Conservation (phyloP, 2,797 vertebrate species). For the Dendrocincla tyrannina region DNA sequence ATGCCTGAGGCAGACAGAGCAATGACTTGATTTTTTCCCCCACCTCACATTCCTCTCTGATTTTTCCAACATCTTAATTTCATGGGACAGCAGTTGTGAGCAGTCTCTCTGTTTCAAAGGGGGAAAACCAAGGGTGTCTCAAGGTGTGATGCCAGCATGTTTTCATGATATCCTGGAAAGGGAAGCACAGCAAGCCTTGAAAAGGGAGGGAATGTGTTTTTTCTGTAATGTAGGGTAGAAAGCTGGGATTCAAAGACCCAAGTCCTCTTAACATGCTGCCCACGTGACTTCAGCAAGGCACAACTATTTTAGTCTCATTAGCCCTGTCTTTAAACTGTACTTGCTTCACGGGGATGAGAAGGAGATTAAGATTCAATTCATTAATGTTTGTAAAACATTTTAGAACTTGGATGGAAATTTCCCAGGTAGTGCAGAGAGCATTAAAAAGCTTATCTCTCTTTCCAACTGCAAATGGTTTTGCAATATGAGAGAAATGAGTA, state of each 20-base stretch:
- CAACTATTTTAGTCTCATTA: neutral
- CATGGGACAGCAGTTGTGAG: neutral
- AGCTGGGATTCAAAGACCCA: neutral
- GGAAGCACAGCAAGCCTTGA: neutral
- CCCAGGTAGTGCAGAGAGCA: neutral
- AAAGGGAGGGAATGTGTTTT: neutral
- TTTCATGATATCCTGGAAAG: neutral
- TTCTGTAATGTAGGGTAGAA: neutral
- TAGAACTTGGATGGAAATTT: slow-evolving; percentile 35
- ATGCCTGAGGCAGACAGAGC: neutral
- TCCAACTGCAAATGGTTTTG: neutral
- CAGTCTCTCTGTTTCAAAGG: neutral
- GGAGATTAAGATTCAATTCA: slow-evolving; percentile 28
- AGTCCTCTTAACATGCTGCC: neutral
- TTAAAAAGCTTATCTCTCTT: slow-evolving; percentile 11
- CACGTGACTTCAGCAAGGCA: neutral
- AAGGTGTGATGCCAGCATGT: neutral
- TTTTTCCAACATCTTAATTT: neutral
- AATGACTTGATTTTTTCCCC: neutral
- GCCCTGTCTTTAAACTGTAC: slow-evolving; percentile 22
- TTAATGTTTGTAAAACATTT: slow-evolving; percentile 52
- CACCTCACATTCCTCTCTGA: neutral
- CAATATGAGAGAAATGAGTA: neutral
- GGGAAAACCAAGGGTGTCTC: neutral
- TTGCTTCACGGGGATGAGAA: neutral